phyloP scores from a whole-genome alignment of 2,113 vertebrate genomes.

The Gobius niger region DNA sequence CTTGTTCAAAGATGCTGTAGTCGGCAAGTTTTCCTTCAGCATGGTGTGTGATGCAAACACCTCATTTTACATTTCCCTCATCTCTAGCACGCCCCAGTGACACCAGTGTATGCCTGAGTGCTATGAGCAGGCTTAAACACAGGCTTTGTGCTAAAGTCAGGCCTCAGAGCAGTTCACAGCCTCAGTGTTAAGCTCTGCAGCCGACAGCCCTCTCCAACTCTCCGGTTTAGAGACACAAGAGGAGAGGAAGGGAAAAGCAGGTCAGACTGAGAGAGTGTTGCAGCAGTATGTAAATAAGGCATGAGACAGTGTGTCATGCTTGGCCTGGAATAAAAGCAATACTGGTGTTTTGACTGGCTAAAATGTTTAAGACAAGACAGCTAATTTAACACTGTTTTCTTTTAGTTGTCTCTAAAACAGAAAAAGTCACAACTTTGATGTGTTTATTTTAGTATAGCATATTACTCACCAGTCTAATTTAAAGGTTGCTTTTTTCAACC shows the following conservation, averaged over 20 bases:
- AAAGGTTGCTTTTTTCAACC: neutral
- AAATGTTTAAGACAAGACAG: neutral
- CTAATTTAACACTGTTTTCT: neutral
- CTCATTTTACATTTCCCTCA: constrained; percentile 25
- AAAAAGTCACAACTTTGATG: neutral
- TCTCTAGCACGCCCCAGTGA: constrained; percentile 15
- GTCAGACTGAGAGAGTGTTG: constrained; percentile 15
- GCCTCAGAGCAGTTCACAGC: constrained; percentile 28
- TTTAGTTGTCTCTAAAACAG: neutral
- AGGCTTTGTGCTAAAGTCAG: constrained; percentile 50
- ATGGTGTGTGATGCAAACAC: constrained; percentile 23
- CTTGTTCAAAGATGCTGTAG: constrained; percentile 8
- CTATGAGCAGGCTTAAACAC: constrained; percentile 33
- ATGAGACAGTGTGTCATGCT: constrained; percentile 28
- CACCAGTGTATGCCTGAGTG: constrained; percentile 14
- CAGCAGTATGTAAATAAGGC: constrained; percentile 38
- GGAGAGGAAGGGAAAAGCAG: constrained; percentile 19
- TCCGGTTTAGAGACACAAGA: constrained; percentile 11
- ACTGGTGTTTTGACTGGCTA: neutral
- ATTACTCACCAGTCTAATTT: neutral
- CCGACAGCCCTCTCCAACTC: constrained; percentile 29
- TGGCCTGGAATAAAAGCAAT: constrained; percentile 3
- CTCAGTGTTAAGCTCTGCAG: constrained; percentile 40
- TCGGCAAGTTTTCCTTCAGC: constrained; percentile 29
- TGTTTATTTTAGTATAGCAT: neutral